Evolutionary conservation across 2,797 vertebrate genomes (phyloP).

Genomic region (Propithecus deckenii): DNA sequence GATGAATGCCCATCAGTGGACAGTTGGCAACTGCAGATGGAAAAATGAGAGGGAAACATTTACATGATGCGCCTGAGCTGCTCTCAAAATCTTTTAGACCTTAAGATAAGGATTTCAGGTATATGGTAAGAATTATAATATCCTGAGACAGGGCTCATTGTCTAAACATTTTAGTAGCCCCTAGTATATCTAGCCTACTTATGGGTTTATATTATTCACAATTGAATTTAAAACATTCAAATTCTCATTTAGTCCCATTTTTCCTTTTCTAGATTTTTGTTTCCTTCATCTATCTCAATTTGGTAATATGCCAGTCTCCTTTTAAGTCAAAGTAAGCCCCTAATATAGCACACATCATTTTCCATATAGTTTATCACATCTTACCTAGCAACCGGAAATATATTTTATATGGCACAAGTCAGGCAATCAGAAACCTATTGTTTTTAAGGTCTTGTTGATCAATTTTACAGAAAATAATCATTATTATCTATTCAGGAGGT

Average conservation of each 20-base stretch:
- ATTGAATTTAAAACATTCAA: conserved; percentile 25
- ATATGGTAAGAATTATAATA: neutral
- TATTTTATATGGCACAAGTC: neutral
- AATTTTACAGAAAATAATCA: conserved; percentile 17
- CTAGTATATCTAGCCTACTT: neutral
- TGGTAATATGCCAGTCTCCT: neutral
- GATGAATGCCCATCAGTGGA: neutral
- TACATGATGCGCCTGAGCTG: neutral
- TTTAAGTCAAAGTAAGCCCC: conserved; percentile 39
- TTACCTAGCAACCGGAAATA: conserved; percentile 22
- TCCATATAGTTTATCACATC: neutral
- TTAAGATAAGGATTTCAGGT: neutral
- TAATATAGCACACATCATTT: neutral
- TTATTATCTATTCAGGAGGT: conserved; percentile 42
- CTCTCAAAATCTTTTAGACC: neutral
- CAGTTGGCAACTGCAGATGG: neutral
- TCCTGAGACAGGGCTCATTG: neutral
- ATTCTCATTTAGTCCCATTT: neutral
- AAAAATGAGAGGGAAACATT: neutral
- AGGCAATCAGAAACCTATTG: conserved; percentile 56
- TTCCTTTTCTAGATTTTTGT: neutral
- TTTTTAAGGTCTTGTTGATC: conserved; percentile 32
- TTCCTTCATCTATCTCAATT: neutral
- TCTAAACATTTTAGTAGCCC: neutral
- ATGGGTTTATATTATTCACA: neutral